phyloP scores from a whole-genome alignment of 2,113 vertebrate genomes.

The Piaya cayana region DNA sequence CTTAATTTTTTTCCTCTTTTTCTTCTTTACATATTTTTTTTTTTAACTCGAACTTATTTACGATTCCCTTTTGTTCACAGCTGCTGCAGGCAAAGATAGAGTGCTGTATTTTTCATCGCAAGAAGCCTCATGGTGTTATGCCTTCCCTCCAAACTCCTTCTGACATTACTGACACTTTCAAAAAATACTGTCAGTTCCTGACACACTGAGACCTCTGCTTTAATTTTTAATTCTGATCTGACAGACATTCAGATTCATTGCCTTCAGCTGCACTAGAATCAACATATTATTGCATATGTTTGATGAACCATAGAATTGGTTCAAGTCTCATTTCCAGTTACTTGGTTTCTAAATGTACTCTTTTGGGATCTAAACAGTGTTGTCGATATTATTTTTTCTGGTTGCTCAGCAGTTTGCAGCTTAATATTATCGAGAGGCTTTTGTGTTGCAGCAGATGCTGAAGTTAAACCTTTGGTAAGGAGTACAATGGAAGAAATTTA shows the following conservation, averaged over 20 bases:
- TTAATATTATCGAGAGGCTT: background rate
- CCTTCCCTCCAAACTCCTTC: background rate
- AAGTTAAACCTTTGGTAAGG: background rate
- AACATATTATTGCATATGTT: constrained; percentile 45
- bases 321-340: constrained; percentile 46
- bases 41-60: background rate
- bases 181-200: background rate
- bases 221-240: constrained; percentile 51
- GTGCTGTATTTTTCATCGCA: background rate
- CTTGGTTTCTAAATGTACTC: constrained; percentile 53
- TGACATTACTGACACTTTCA: background rate
- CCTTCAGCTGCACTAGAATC: constrained; percentile 6
- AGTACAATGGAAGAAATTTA: background rate
- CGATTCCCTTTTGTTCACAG: background rate
- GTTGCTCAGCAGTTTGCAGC: constrained; percentile 46
- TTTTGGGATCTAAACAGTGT: constrained; percentile 12
- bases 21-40: background rate
- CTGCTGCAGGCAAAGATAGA: background rate
- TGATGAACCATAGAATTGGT: constrained; percentile 60
- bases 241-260: constrained; percentile 28
- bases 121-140: background rate
- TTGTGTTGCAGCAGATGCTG: background rate
- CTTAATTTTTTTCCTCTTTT: no score
- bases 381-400: constrained; percentile 58
- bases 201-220: constrained; percentile 19